Evolutionary conservation across 2,113 vertebrate species (phyloP).

Genomic region (Lycocorax pyrrhopterus): DNA sequence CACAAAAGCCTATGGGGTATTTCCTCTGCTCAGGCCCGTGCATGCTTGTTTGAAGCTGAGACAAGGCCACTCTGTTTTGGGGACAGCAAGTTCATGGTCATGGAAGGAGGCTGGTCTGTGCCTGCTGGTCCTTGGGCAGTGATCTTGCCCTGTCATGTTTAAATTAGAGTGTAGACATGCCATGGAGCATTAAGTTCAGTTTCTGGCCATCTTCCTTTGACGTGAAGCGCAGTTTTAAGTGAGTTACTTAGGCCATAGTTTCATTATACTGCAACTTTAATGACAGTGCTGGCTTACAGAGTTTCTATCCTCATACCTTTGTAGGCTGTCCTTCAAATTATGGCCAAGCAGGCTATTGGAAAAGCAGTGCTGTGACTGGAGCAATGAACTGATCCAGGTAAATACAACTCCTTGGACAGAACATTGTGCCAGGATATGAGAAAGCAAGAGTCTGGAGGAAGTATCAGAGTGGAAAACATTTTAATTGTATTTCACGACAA

Average conservation of each 20-base stretch:
- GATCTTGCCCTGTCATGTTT: conserved; percentile 26
- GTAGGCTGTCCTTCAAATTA: not conserved
- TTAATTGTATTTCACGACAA: not conserved
- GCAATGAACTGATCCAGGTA: not conserved
- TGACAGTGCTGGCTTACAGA: not conserved
- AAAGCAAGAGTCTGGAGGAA: not conserved
- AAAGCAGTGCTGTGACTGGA: not conserved
- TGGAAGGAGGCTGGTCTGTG: not conserved
- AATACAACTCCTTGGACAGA: not conserved
- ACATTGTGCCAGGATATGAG: not conserved
- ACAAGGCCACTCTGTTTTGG: not conserved
- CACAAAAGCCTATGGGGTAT: not conserved
- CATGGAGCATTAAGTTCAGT: not conserved
- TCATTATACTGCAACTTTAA: conserved; percentile 26
- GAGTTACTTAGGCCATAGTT: not conserved
- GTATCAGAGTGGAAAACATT: not conserved
- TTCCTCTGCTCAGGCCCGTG: not conserved
- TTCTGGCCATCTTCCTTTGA: conserved; percentile 1
- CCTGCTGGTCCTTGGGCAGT: not conserved
- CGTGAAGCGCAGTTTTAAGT: not conserved
- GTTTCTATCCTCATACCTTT: conserved; percentile 4
- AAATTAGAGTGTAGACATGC: conserved; percentile 18
- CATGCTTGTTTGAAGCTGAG: not conserved
- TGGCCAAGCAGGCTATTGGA: not conserved
- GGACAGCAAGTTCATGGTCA: not conserved